A percentile compares a stretch with the other conserved stretches of the same genome.
phyloP scores from a whole-genome alignment of 2,797 vertebrate genomes.

The Rhodeus uyekii region DNA sequence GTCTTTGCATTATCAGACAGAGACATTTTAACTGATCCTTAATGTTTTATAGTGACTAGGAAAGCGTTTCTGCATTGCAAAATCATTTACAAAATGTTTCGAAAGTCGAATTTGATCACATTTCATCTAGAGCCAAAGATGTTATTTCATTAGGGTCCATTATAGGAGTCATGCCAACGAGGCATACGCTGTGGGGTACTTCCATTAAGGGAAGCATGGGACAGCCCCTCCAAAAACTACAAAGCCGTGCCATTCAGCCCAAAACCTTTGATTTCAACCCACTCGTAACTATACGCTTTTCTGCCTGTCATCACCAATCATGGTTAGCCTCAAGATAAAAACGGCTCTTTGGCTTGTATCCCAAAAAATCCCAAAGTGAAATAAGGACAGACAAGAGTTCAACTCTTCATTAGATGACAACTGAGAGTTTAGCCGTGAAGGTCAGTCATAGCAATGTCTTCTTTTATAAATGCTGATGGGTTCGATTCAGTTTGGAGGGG shows the following conservation, averaged over 20 bases:
- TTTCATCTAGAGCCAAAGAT: background rate
- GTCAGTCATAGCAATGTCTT: background rate
- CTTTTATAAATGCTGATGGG: constrained; percentile 49
- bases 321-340: constrained; percentile 59
- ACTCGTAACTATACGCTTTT: constrained; percentile 60
- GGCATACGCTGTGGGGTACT: background rate
- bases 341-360: constrained; percentile 56
- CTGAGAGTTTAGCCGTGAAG: background rate
- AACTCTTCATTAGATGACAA: constrained; percentile 12
- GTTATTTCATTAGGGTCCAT: background rate
- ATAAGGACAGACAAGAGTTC: constrained; percentile 46
- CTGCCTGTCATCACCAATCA: constrained; percentile 64
- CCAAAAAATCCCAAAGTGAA: constrained; percentile 63
- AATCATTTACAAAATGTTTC: background rate
- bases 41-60: constrained; percentile 13
- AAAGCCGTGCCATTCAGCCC: constrained; percentile 36
- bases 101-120: constrained; percentile 11
- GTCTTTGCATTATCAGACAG: constrained; percentile 6
- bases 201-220: constrained; percentile 12
- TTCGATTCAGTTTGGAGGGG: constrained; percentile 64
- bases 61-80: background rate
- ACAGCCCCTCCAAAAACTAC: constrained; percentile 38
- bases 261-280: constrained; percentile 59
- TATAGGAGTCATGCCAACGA: constrained; percentile 1
- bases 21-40: constrained; percentile 27